A percentile compares a stretch with the other conserved stretches of the same genome.
Conservation (phyloP, 2,888 invertebrate genomes). For the Lasioglossum figueresi region DNA sequence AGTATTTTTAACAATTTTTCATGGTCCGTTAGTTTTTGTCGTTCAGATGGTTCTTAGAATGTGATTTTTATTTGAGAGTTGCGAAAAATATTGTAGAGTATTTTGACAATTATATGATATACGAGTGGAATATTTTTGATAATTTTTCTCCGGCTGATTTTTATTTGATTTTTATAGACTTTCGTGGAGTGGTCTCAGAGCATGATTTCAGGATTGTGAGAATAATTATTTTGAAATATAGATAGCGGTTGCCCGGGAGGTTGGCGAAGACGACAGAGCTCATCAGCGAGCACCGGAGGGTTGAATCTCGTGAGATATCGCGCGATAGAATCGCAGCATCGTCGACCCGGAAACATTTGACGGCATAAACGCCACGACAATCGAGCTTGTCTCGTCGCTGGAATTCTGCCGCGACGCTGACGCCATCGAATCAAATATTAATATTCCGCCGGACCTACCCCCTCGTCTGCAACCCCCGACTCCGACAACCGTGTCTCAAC, state of each 20-base stretch:
- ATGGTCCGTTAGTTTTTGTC: too few species aligned
- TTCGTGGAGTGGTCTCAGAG: neutral
- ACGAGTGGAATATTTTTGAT: too few species aligned
- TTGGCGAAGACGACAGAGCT: neutral
- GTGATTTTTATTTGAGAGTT: too few species aligned
- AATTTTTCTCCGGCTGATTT: neutral
- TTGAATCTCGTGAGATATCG: neutral
- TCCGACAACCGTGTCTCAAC: neutral
- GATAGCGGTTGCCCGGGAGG: neutral
- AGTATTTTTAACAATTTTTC: neutral
- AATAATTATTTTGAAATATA: neutral
- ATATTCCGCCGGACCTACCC: neutral
- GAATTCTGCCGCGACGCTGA: slow-evolving; percentile 1
- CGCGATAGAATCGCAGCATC: neutral
- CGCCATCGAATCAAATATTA: slow-evolving; percentile 17
- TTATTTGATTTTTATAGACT: neutral
- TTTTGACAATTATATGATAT: too few species aligned
- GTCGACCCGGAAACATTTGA: slow-evolving; percentile 15
- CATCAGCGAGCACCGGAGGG: neutral
- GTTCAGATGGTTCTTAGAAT: too few species aligned
- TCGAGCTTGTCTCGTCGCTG: neutral
- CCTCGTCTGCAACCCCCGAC: neutral
- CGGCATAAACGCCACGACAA: slow-evolving; percentile 16
- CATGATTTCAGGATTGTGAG: neutral
- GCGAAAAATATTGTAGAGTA: too few species aligned